Conservation (phyloP, 1,140 invertebrate genomes). For the Hestina assimilis region DNA sequence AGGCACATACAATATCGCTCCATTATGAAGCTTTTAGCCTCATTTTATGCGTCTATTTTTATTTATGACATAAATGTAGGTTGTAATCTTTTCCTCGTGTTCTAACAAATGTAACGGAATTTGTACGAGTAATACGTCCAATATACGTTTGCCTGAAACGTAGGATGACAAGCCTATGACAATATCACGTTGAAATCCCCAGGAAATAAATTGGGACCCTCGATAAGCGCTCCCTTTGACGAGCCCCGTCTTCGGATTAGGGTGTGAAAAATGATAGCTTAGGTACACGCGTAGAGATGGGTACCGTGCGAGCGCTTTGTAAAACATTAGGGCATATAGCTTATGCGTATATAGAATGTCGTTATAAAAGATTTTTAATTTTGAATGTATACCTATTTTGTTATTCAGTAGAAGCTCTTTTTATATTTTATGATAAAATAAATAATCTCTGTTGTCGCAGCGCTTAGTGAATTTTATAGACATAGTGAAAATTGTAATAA, state of each 20-base stretch:
- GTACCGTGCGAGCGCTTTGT: constrained; percentile 44
- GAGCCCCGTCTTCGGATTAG: constrained; percentile 70
- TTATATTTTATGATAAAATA: not conserved
- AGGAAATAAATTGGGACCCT: constrained; percentile 69
- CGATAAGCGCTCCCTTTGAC: constrained; percentile 75
- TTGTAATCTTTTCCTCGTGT: not conserved
- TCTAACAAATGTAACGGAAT: constrained; percentile 12
- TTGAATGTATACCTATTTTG: not conserved
- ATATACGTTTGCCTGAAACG: constrained; percentile 29
- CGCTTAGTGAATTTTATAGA: too few species aligned
- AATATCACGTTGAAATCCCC: constrained; percentile 60
- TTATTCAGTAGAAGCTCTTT: not conserved
- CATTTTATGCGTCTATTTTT: not conserved
- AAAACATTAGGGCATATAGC: constrained; percentile 30
- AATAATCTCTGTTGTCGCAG: not conserved
- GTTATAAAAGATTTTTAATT: not conserved
- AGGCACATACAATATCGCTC: too few species aligned
- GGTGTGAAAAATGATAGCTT: constrained; percentile 74
- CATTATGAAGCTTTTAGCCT: too few species aligned
- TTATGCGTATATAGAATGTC: constrained; percentile 4
- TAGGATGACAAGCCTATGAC: constrained; percentile 55
- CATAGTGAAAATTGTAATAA: too few species aligned
- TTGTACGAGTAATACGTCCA: constrained; percentile 16
- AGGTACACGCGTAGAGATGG: constrained; percentile 36
- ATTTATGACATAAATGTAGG: not conserved